Evolutionary conservation across 1,140 invertebrate genomes (phyloP), one percentile per base, ranked within the genome.

Genomic region (Leptestheria dahalacensis): DNA sequence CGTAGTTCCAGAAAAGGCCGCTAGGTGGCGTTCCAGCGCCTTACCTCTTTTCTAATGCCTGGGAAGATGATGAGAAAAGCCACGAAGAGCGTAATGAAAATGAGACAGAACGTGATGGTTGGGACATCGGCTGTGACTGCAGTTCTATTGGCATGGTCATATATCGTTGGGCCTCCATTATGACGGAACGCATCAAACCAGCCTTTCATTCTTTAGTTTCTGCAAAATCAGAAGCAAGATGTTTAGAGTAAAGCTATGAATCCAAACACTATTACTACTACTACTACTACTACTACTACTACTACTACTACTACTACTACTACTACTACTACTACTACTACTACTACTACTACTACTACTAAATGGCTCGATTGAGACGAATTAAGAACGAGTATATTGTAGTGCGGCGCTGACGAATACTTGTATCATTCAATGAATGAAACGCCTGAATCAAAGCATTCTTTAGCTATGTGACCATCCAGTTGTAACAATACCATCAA

Each of bases 51-150:
- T 63, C 91, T 78, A 64, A 97, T 88, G 60, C 92, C 93, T 46
- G 92, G 92, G 72, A 95, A 90, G 65, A 97, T 86, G 66, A 93
- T 83, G 61, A 96, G 78, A 72, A 96, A 92, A 26, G 91, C 91
- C 50, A 92, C 73, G 73, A 91, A 95, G 61, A 93, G 75, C 57
- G 91, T 93, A 65, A 82, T 80, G 71, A 94, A 94, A 48, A 91
- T 78, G 48, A 94, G 78, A 56, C 88, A 84, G 55, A 94, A 81
- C 47, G 86, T 83, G 65, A 93, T 83, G 61, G 86, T 80, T 23
- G 84, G 81, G 25, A 92, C 81, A 72, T 97, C 93, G 2, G 88
- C 89, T 12, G 86, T 90, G 64, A 93, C 92, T 3, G 92, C 83
- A 11, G 91, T 97, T 62, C 91, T 79, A 76, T 96, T 95, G 70